Percentiles rank a stretch among this genome's conserved stretches.
phyloP scores from a whole-genome alignment of 2,113 vertebrate species.

The Hucho hucho region DNA sequence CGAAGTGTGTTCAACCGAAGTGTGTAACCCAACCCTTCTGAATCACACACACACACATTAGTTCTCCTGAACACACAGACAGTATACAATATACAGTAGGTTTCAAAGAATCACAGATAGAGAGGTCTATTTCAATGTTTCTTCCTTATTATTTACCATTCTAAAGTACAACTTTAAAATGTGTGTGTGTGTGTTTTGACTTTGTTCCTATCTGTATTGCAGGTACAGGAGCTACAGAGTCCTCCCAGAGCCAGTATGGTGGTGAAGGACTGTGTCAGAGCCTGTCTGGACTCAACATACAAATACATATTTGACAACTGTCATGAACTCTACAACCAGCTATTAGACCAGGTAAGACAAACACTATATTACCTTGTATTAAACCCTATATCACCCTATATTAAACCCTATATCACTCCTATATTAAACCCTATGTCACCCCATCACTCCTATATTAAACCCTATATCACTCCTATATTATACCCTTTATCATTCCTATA shows the following conservation, averaged over 20 bases:
- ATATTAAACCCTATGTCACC: too few species aligned
- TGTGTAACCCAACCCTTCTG: too few species aligned
- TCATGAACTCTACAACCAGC: conserved; percentile 91
- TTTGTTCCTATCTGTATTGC: conserved; percentile 24
- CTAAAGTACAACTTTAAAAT: background rate
- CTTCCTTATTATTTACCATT: background rate
- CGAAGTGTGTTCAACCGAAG: too few species aligned
- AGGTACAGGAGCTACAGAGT: conserved; percentile 94
- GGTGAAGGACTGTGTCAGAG: conserved; percentile 94
- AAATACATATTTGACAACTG: conserved; percentile 98
- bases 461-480: background rate
- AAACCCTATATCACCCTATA: too few species aligned
- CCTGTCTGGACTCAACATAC: conserved; percentile 94
- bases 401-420: background rate
- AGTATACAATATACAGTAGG: background rate
- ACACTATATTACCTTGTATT: background rate
- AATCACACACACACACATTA: too few species aligned
- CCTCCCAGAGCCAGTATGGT: conserved; percentile 91
- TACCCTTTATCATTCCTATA: too few species aligned
- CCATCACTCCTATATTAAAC: background rate
- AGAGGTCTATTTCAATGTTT: background rate
- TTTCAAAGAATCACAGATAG: background rate
- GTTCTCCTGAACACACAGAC: too few species aligned
- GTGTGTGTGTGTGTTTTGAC: background rate
- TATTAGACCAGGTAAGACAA: conserved; percentile 87